Base-by-base conservation (phyloP, 2,888 invertebrate genomes). In the Xestobium rufovillosum region DNA sequence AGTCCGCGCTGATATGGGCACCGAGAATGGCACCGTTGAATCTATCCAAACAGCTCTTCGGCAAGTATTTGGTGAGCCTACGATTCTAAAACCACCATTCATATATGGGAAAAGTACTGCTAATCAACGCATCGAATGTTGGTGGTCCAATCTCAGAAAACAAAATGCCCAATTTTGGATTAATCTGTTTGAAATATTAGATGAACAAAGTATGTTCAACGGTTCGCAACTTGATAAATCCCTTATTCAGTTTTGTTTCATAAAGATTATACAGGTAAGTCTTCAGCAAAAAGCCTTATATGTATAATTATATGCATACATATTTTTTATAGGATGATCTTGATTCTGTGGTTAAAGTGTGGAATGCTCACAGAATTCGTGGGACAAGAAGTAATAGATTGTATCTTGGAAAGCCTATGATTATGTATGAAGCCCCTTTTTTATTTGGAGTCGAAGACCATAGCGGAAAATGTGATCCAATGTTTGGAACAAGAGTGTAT, bases 21-120 rank as follows among this genome's bases (percentile, higher is more conserved):
- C 46, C 4, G 46, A 46, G 36, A 48, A 47, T 26, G 34, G 29
- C 10, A 19, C 11, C 26, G 32, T 41, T 12, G 38, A 39, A 36
- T 23, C 33, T 26, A 34, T 45, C 2, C 46, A 46, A 38, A 42
- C 14, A 14, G 29, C 26, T 13, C 17, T 34, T n/a, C 19, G 17
- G 3, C n/a, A 37, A 32, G 2, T 32, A 12, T 28, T 28, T 28
- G 28, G n/a, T n/a, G 28, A 12, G 6, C 10, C 8, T 28, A 12
- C 28, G 12, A 28, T n/a, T 31, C 28, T 10, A 12, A 37, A 17
- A 13, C 38, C 38, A 13, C 12, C 26, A 4, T 33, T 38, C 33
- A n/a, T 28, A 8, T 28, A 28, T 28, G 28, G 28, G 10, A 28
- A 12, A 28, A 10, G 35, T 26, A 30, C 31, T 3, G 36, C 36